Conservation (phyloP, 2,113 vertebrate species). For the Ranitomeya imitator region DNA sequence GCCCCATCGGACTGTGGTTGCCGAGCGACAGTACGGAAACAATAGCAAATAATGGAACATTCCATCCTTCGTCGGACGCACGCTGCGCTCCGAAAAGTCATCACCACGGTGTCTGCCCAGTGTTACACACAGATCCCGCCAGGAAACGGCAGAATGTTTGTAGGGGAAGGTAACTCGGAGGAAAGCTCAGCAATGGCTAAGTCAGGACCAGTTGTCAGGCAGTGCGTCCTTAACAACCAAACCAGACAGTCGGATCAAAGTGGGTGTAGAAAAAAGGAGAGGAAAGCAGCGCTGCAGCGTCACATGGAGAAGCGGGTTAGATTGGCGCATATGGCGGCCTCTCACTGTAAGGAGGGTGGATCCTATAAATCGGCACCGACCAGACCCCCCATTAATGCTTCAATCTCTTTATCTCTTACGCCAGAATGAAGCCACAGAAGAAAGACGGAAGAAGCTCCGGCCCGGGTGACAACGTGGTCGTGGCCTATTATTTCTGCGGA, state of each 20-base stretch:
- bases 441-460: slow-evolving; percentile 63
- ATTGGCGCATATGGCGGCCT: too few species aligned
- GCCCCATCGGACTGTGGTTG: neutral
- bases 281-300: too few species aligned
- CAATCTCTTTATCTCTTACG: neutral
- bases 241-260: neutral
- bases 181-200: too few species aligned
- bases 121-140: neutral
- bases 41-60: slow-evolving; percentile 23
- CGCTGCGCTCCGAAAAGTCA: neutral
- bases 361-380: too few species aligned
- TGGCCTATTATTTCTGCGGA: slow-evolving; percentile 95
- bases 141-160: neutral
- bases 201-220: too few species aligned
- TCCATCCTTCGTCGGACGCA: neutral
- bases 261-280: neutral
- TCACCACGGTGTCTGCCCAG: neutral
- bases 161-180: neutral
- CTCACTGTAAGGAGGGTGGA: too few species aligned
- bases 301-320: too few species aligned
- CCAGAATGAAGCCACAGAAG: slow-evolving; percentile 84
- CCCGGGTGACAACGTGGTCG: slow-evolving; percentile 86
- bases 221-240: too few species aligned
- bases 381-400: neutral
- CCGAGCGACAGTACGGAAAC: neutral